Conservation (phyloP, 2,797 vertebrate genomes). For the Eleutherodactylus coqui region DNA sequence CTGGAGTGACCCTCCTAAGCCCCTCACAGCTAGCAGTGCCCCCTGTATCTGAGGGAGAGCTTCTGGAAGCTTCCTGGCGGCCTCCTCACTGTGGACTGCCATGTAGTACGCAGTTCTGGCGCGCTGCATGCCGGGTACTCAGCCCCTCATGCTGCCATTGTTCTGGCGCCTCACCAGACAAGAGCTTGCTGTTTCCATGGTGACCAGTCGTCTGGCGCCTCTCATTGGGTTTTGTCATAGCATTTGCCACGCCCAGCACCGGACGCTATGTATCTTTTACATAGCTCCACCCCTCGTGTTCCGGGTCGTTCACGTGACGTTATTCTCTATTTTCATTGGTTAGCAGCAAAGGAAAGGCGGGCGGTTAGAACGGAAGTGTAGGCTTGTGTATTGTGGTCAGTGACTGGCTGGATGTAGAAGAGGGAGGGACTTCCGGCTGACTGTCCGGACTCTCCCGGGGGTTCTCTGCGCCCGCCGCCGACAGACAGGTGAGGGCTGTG, state of each 20-base stretch:
- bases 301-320: neutral
- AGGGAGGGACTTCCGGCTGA: constrained; percentile 55
- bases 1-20: too few species aligned
- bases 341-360: neutral
- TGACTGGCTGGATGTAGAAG: constrained; percentile 8
- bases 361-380: constrained; percentile 21
- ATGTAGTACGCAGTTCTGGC: too few species aligned
- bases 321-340: neutral
- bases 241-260: neutral
- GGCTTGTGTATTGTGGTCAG: too few species aligned
- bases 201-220: neutral
- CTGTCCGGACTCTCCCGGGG: constrained; percentile 50
- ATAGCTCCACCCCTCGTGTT: neutral
- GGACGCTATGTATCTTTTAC: neutral
- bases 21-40: too few species aligned
- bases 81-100: too few species aligned
- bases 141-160: too few species aligned
- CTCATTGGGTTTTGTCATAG: neutral
- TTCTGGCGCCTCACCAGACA: neutral
- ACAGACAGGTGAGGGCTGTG: constrained; percentile 46
- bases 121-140: too few species aligned
- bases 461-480: constrained; percentile 54
- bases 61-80: too few species aligned
- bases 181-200: constrained; percentile 35
- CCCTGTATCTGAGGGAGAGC: too few species aligned